Evolutionary conservation across 2,888 invertebrate genomes (phyloP).

Genomic region (Coecobrya sp.): DNA sequence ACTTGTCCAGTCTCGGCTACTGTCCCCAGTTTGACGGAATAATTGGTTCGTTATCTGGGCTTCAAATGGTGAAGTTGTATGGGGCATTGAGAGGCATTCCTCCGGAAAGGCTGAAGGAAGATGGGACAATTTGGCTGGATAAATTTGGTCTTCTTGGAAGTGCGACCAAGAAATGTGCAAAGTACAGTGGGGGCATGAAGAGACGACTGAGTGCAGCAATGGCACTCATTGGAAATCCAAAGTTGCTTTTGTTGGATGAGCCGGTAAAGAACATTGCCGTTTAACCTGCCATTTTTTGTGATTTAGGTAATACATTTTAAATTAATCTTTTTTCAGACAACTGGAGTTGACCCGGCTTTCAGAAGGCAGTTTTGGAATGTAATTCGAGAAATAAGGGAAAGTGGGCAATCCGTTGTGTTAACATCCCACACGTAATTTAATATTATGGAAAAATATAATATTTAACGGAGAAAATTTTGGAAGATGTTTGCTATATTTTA

Average conservation of each 20-base stretch:
- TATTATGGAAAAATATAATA: conserved; percentile 93
- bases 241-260: conserved; percentile 91
- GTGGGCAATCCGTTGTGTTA: conserved; percentile 92
- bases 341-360: conserved; percentile 94
- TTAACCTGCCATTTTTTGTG: too few relatives aligned
- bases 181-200: conserved; percentile 47
- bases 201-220: conserved; percentile 88
- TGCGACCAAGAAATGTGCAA: conserved; percentile 3
- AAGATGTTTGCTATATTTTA: conserved; percentile 90
- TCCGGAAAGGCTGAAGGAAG: not conserved
- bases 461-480: conserved; percentile 93
- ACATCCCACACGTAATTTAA: conserved; percentile 93
- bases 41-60: conserved; percentile 92
- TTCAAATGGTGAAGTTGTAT: conserved; percentile 92
- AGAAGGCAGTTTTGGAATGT: conserved; percentile 94
- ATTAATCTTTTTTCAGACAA: conserved; percentile 87
- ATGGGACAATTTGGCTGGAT: not conserved
- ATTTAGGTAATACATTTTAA: too few relatives aligned
- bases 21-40: conserved; percentile 96
- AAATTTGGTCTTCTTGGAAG: conserved; percentile 13
- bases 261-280: conserved; percentile 90
- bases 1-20: conserved; percentile 86
- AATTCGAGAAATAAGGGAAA: conserved; percentile 90
- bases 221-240: conserved; percentile 91
- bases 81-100: conserved; percentile 92